Conservation (phyloP, 2,797 vertebrate genomes). For the Nyctibius grandis region DNA sequence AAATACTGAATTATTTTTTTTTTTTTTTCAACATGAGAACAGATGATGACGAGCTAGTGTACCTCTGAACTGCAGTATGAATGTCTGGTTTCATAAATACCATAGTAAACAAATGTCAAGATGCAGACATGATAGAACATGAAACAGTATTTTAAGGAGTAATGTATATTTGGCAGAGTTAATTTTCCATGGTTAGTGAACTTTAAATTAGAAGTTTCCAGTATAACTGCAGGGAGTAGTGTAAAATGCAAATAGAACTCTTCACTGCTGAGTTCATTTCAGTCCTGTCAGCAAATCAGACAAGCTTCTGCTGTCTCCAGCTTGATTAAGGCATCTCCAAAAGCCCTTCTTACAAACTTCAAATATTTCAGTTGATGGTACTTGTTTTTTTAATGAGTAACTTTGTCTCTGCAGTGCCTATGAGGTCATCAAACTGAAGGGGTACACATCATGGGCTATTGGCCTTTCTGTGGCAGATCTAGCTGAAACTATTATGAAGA, state of each 20-base stretch:
- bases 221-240: background rate
- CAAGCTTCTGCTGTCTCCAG: background rate
- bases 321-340: background rate
- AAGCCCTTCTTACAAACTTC: background rate
- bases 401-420: slow-evolving; percentile 81
- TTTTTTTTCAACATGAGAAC: background rate
- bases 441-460: slow-evolving; percentile 97
- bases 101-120: background rate
- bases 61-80: background rate
- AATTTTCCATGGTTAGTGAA: background rate
- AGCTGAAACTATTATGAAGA: slow-evolving; percentile 90
- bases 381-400: background rate
- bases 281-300: background rate
- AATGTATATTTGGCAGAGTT: background rate
- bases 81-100: background rate
- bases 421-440: slow-evolving; percentile 96
- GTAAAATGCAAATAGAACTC: background rate
- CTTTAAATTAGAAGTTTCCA: background rate
- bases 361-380: background rate
- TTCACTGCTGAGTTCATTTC: background rate
- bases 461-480: slow-evolving; percentile 95
- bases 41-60: background rate
- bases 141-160: background rate
- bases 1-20: background rate
- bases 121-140: background rate